A percentile compares a stretch with the other conserved stretches of the same genome.
These are phyloP conservation scores for Urechis unicinctus DNA, from an alignment of 2,888 invertebrate genomes.

Conservation along the genomic window DNA sequence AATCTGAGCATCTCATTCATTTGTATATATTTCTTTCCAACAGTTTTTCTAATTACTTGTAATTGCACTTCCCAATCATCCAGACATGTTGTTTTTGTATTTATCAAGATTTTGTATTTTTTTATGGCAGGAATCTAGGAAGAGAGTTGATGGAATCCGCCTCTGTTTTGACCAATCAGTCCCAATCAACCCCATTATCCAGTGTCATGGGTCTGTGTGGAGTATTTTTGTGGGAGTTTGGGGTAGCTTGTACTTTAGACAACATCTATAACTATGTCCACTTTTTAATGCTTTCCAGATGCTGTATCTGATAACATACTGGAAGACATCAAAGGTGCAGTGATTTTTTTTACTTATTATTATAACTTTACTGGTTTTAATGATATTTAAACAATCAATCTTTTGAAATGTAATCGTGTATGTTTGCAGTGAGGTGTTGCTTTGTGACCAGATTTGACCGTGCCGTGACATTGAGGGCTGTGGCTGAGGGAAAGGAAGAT, in stretches of 20 bases:
- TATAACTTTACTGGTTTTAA: neutral
- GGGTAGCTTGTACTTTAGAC: neutral
- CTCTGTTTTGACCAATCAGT: constrained; percentile 27
- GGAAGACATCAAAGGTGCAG: constrained; percentile 45
- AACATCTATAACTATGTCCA: too few relatives aligned
- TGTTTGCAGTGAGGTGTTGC: constrained; percentile 68
- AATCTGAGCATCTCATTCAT: neutral
- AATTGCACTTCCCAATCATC: too few relatives aligned
- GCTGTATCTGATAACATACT: constrained; percentile 53
- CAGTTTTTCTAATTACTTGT: too few relatives aligned
- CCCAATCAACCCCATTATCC: constrained; percentile 29
- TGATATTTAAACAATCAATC: neutral
- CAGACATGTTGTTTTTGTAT: neutral
- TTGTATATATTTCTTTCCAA: neutral
- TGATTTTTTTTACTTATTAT: neutral
- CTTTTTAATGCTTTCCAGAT: constrained; percentile 23
- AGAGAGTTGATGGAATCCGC: constrained; percentile 29
- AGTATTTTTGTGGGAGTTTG: neutral
- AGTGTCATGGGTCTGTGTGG: constrained; percentile 26
- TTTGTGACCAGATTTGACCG: constrained; percentile 75
- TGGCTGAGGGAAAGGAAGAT: too few relatives aligned
- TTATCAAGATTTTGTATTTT: neutral
- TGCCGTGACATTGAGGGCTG: constrained; percentile 50
- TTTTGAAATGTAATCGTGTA: neutral
- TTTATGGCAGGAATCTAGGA: constrained; percentile 30